Evolutionary conservation across 2,113 vertebrate species (phyloP), one percentile per base, ranked within the genome.

Genomic region (Scolopax mira): DNA sequence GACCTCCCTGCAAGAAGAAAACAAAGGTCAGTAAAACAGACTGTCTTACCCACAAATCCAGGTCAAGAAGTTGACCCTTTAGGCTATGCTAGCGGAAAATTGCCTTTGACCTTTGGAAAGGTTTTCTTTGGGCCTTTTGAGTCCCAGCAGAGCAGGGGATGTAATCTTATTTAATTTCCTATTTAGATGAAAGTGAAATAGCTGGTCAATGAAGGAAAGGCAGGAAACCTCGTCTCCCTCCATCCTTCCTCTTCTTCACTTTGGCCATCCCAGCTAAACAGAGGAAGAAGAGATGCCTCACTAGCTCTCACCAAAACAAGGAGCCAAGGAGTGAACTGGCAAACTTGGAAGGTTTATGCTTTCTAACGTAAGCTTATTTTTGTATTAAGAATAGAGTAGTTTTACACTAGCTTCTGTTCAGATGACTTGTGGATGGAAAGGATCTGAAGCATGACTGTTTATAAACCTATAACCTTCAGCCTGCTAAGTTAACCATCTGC

Each of bases 401-500:
- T 92, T 79, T 39, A 71, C 8, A 39, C 25, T 18, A 80, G 35
- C 14, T 69, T 52, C 8, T 31, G 44, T 80, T 83, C 44, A 65
- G 67, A 61, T 77, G 89, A 48, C n/a, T 4, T 57, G 58, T 7
- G 54, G 49, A 35, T 1, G 2, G n/a, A 77, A 49, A 79, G 62
- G 17, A 72, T 16, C 3, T 39, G 35, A 95, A 82, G 65, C 49
- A 42, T 74, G 51, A 52, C 72, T 41, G 31, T 88, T 90, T 90
- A 90, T 90, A 90, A 31, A 73, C 6, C n/a, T 78, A 19, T 44
- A 85, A 85, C 70, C 79, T 93, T 90, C 75, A 90, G 72, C 71
- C 82, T 73, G 71, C 85, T 90, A 72, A 73, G 75, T 85, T 85
- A 95, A 85, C 79, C 71, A 79, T 79, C 90, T 85, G 88, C 64